Base-by-base conservation (phyloP, 2,888 invertebrate genomes). In the Lathronympha strigana region DNA sequence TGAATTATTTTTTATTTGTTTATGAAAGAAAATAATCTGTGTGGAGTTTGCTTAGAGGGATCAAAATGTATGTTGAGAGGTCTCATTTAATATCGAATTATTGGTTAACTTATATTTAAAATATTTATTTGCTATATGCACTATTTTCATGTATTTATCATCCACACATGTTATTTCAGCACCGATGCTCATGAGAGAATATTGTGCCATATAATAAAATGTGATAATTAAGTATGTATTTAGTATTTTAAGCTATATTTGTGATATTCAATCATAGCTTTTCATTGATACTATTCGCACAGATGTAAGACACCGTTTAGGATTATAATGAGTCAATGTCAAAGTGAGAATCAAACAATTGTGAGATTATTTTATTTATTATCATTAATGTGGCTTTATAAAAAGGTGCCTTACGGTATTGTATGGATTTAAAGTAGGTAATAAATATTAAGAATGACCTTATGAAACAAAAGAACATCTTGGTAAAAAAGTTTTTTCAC, bases 251-350 rank as follows among this genome's bases (percentile, higher is more conserved):
- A 57, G 45, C 33, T 25, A n/a, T 23, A 21, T 64, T 58, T 64
- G 64, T 64, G 64, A 64, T 64, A 64, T 53, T 64, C 53, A 23
- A 57, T 57, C 64, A 63, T 55, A 64, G 58, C 33, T 51, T 43
- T 51, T 43, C 43, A 53, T 45, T 25, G 21, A 57, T 51, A 58
- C 9, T 36, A n/a, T 49, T 36, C 21, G 31, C 19, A 63, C 55
- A 51, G 43, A 58, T 51, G 55, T 43, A 45, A 60, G 58, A 53
- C 58, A 53, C 36, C n/a, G 25, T 60, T 45, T 51, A 4, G 17
- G 19, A 28, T 58, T 36, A n/a, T 43, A 28, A 31, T 19, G 33
- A 31, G n/a, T n/a, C n/a, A 40, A 17, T 11, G 21, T 28, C 11
- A n/a, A 31, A 28, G 21, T 40, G 47, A 31, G 49, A 55, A 17